Conservation (phyloP, 2,113 vertebrate species). For the Gadus macrocephalus region DNA sequence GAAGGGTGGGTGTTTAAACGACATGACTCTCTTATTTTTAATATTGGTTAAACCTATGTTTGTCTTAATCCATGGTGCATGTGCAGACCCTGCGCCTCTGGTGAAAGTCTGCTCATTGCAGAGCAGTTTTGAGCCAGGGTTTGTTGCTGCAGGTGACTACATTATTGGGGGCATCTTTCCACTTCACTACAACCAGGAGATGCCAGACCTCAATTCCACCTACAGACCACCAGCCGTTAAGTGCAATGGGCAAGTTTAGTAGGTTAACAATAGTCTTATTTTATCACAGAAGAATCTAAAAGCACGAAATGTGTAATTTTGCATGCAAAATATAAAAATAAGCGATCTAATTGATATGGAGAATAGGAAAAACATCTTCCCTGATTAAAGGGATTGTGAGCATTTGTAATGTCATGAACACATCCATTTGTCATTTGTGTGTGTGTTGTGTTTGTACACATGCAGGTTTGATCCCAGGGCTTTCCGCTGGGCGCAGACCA, state of each 20-base stretch:
- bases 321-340: too few relatives aligned
- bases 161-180: slow-evolving; percentile 62
- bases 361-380: too few relatives aligned
- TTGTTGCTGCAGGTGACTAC: slow-evolving; percentile 50
- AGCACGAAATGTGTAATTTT: too few relatives aligned
- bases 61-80: slow-evolving; percentile 3
- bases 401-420: neutral
- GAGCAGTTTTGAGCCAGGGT: slow-evolving; percentile 46
- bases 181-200: slow-evolving; percentile 63
- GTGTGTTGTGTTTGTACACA: slow-evolving; percentile 11
- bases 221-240: slow-evolving; percentile 56
- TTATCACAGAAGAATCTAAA: too few relatives aligned
- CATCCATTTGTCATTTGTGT: neutral
- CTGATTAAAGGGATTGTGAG: neutral
- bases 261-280: neutral
- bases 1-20: slow-evolving; percentile 11
- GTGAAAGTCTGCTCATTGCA: slow-evolving; percentile 37
- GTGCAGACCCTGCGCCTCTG: neutral
- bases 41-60: slow-evolving; percentile 21
- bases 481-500: slow-evolving; percentile 71
- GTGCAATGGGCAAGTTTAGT: slow-evolving; percentile 65
- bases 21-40: slow-evolving; percentile 20
- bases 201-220: slow-evolving; percentile 59
- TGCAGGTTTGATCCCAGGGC: slow-evolving; percentile 70
- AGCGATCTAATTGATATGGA: too few relatives aligned